Evolutionary conservation across 2,113 vertebrate species (phyloP).

Genomic region (Podarcis muralis): DNA sequence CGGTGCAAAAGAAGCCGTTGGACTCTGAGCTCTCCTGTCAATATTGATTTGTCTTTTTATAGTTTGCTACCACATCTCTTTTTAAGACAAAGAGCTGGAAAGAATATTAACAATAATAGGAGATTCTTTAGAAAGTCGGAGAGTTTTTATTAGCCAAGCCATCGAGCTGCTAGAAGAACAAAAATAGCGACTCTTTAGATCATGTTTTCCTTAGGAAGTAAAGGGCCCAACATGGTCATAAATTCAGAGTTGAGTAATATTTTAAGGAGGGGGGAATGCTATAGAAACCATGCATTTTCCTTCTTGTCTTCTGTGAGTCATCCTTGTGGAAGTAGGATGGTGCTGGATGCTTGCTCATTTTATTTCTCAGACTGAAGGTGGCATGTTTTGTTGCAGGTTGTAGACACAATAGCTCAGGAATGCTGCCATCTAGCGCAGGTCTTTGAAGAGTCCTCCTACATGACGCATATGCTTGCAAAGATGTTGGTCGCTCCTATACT

Average conservation of each 20-base stretch:
- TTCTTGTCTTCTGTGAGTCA: not conserved
- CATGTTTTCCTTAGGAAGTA: not conserved
- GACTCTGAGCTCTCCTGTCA: not conserved
- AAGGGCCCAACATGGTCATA: not conserved
- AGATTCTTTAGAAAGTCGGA: not conserved
- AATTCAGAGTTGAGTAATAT: not conserved
- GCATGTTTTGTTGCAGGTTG: not conserved
- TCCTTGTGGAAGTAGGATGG: not conserved
- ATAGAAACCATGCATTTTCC: not conserved
- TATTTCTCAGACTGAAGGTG: not conserved
- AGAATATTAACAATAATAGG: conserved; percentile 20
- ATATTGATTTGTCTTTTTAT: conserved; percentile 23
- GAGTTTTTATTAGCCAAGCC: not conserved
- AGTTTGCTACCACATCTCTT: conserved; percentile 20
- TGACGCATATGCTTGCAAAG: not conserved
- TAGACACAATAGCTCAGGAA: not conserved
- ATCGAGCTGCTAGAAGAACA: not conserved
- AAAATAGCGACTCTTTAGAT: not conserved
- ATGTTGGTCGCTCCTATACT: not conserved
- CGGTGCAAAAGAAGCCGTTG: not conserved
- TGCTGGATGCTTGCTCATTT: not conserved
- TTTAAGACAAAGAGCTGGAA: not conserved
- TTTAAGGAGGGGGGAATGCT: not conserved
- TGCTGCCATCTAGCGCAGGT: not conserved
- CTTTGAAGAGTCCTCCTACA: not conserved